Conservation (phyloP, 1,140 invertebrate genomes). For the Drosophila hydei region DNA sequence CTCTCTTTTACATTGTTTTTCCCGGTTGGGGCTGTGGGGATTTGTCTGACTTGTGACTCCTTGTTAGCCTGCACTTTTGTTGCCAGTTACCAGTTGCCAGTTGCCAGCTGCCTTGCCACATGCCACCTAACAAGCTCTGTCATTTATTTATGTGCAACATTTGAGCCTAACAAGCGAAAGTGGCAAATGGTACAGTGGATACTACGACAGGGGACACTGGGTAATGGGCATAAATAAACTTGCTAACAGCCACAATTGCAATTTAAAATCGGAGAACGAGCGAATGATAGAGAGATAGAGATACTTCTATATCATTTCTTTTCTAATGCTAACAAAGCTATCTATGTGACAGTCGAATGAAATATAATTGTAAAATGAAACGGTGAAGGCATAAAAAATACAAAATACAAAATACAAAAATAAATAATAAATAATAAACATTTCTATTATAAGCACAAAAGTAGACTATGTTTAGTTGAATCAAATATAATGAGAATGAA, state of each 20-base stretch:
- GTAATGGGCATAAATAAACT: slow-evolving; percentile 49
- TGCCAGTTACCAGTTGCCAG: background rate
- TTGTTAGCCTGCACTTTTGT: slow-evolving; percentile 57
- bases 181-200: slow-evolving; percentile 43
- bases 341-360: slow-evolving; percentile 52
- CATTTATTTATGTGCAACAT: slow-evolving; percentile 61
- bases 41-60: slow-evolving; percentile 62
- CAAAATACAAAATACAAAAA: no score
- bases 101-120: slow-evolving; percentile 2
- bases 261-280: slow-evolving; percentile 48
- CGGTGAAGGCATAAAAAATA: slow-evolving; percentile 9
- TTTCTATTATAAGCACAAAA: no score
- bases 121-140: slow-evolving; percentile 62
- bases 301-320: background rate
- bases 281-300: background rate
- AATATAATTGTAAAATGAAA: slow-evolving; percentile 73
- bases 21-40: slow-evolving; percentile 24
- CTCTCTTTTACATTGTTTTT: background rate
- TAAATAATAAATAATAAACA: background rate
- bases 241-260: slow-evolving; percentile 49
- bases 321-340: slow-evolving; percentile 47
- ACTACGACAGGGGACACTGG: slow-evolving; percentile 19
- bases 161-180: slow-evolving; percentile 72
- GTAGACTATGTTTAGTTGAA: no score
- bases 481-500: background rate